phyloP scores from a whole-genome alignment of 1,140 invertebrate species.

The Drosophila fuyamai region DNA sequence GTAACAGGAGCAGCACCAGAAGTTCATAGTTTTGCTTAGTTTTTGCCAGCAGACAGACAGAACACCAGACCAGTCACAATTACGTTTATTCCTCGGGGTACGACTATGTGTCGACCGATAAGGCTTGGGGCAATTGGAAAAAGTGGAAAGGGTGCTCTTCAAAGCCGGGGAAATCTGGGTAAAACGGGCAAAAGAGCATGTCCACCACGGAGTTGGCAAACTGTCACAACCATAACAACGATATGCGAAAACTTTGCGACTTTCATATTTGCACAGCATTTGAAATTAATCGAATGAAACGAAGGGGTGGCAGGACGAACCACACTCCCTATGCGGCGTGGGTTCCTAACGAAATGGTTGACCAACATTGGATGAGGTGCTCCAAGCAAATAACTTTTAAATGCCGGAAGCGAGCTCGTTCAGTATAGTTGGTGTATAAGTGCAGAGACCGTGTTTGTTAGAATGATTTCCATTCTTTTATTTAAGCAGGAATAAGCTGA shows the following conservation, averaged over 20 bases:
- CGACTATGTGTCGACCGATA: conserved; percentile 37
- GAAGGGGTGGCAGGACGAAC: neutral
- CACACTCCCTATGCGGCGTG: neutral
- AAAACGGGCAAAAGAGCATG: conserved; percentile 5
- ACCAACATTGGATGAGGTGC: conserved; percentile 12
- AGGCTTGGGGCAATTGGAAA: conserved; percentile 36
- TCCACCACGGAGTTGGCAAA: conserved; percentile 16
- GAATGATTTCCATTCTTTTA: neutral
- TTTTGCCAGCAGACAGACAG: conserved; percentile 22
- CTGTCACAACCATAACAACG: conserved; percentile 46
- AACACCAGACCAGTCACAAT: conserved; percentile 22
- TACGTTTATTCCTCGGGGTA: conserved; percentile 21
- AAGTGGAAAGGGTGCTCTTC: conserved; percentile 14
- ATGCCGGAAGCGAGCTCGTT: conserved; percentile 1
- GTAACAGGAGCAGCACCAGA: conserved; percentile 8
- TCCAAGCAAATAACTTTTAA: conserved; percentile 7
- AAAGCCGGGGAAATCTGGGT: conserved; percentile 1
- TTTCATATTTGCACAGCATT: conserved; percentile 58
- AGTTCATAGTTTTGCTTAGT: conserved; percentile 56
- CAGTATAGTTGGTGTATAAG: no score
- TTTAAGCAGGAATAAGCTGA: neutral
- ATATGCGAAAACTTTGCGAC: conserved; percentile 49
- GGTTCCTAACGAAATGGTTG: conserved; percentile 30
- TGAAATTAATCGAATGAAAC: conserved; percentile 50
- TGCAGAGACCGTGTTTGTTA: neutral